phyloP scores from a whole-genome alignment of 1,140 invertebrate species.

The Magallana ariakensis region DNA sequence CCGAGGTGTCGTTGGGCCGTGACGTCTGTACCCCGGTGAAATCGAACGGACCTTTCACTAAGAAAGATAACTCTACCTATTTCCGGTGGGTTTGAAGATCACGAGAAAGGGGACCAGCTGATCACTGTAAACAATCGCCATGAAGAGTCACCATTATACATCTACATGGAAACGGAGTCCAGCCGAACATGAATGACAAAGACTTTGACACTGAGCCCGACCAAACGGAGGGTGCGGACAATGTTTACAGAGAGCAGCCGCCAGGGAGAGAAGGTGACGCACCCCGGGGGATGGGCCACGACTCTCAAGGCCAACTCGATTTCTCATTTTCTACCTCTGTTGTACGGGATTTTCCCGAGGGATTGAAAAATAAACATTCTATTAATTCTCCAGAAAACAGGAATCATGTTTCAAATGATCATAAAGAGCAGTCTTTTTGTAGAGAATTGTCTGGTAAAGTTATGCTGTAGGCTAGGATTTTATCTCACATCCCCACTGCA shows the following conservation, averaged over 20 bases:
- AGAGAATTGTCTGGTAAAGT: neutral
- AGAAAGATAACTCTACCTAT: neutral
- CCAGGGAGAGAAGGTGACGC: neutral
- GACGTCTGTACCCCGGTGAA: too few relatives aligned
- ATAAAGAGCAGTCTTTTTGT: neutral
- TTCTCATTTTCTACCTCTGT: slow-evolving; percentile 11
- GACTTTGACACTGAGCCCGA: neutral
- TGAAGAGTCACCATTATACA: neutral
- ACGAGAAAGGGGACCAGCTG: slow-evolving; percentile 4
- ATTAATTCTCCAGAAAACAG: neutral
- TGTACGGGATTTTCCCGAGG: neutral
- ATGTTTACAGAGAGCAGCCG: neutral
- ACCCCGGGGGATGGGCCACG: neutral
- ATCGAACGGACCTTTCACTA: neutral
- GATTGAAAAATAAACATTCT: neutral
- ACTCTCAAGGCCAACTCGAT: neutral
- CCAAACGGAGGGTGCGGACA: neutral
- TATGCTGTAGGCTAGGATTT: too few relatives aligned
- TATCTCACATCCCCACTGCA: too few relatives aligned
- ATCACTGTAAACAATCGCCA: neutral
- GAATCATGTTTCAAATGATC: neutral
- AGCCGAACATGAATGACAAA: neutral
- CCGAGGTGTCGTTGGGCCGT: too few relatives aligned
- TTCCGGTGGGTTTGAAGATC: neutral
- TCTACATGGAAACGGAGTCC: neutral